Base-by-base conservation (phyloP, 2,888 invertebrate genomes). In the Dyspetes luteomarginatus region DNA sequence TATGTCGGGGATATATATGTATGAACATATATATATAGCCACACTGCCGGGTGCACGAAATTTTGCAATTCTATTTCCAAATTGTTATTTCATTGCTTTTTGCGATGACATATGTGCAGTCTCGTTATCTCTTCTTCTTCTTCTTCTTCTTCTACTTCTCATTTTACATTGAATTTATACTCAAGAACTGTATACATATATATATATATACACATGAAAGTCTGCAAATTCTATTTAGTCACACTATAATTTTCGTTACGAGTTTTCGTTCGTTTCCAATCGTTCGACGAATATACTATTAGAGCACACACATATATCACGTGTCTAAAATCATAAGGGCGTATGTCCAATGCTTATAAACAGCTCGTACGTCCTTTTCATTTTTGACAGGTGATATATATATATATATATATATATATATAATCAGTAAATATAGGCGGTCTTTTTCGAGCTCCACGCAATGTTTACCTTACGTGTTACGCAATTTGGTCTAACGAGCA, bases 391-490 rank as follows among this genome's bases (percentile, higher is more conserved):
- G n/a, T n/a, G n/a, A 9, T 36, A 60, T 60, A 30, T 26, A 73
- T 28, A 50, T 60, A 67, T 52, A 52, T 45, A 62, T 43, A 45
- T 30, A n/a, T n/a, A n/a, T n/a, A n/a, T n/a, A n/a, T n/a, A n/a
- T n/a, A n/a, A n/a, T n/a, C n/a, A n/a, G n/a, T n/a, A n/a, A n/a
- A n/a, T n/a, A 24, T 15, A 48, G 22, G 30, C 65, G 36, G 52
- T 45, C 28, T n/a, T 17, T 71, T 56, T 5, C 41, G 52, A 41
- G 28, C 43, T 48, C 24, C 9, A 43, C 58, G 56, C n/a, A 48
- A 71, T 76, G 75, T 76, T 80, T 80, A 72, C 75, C 48, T 48
- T 24, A 19, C 36, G 50, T 24, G 50, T 80, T 80, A 80, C 65
- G 75, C 75, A 80, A 80, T 67, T 55, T 17, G 67, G 36, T 58